Base-by-base conservation (phyloP, 2,113 vertebrate species). In the Oreotrochilus melanogaster region DNA sequence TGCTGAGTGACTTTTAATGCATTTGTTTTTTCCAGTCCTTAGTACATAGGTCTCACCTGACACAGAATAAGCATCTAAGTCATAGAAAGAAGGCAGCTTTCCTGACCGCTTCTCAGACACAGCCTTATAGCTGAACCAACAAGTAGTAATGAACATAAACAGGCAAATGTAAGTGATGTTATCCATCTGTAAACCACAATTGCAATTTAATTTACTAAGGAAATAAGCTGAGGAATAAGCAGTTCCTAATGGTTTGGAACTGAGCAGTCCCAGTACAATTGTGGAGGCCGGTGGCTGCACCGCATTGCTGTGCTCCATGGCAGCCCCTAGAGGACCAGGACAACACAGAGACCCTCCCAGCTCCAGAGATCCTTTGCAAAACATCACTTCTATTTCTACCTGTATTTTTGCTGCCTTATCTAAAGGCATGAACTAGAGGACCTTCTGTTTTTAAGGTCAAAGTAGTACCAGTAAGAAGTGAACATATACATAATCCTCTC, bases 241-340 rank as follows among this genome's bases (percentile, higher is more conserved):
- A 80, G 37, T 50, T 94, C 47, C 42, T 82, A 43, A 37, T 76
- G 31, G 25, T 64, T 92, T 72, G 33, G 70, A 76, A 87, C 24
- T 7, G 10, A 73, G 67, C 23, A 62, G 43, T 31, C 39, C 30
- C 79, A 1, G 2, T 6, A 2, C 30, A 86, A 51, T 0, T 0
- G 35, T 47, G 65, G 14, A 45, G 33, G 37, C 11, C 48, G 14
- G 75, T 18, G 39, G 35, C 6, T 65, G 19, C 43, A 58, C 0
- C 0, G 24, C 42, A 53, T 66, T 0, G 0, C 22, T 76, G 13
- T 69, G 53, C 24, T 69, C 42, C 7, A 1, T 7, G 18, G 54
- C 3, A 4, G 31, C 24, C 83, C 22, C 37, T 23, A 1, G 0
- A 39, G 39, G 78, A 89, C 18, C 9, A 31, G 0, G 0, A 56